Evolutionary conservation across 2,797 vertebrate species (phyloP).

Genomic region (Cottoperca gobio): DNA sequence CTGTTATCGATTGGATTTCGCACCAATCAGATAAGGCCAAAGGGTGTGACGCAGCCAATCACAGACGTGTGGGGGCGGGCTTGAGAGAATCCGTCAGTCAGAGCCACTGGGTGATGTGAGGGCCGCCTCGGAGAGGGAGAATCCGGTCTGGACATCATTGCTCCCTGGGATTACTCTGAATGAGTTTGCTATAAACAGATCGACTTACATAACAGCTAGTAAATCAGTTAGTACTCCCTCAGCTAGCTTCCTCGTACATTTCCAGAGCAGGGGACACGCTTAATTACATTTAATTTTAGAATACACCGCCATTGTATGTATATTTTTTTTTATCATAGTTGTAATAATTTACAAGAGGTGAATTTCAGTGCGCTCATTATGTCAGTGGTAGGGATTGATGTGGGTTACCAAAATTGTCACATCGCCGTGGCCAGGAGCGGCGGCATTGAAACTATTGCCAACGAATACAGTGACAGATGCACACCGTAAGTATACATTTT

Average conservation of each 20-base stretch:
- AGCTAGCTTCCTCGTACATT: constrained; percentile 34
- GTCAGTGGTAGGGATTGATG: constrained; percentile 96
- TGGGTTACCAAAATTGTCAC: constrained; percentile 96
- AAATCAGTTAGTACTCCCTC: constrained; percentile 59
- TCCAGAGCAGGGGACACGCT: constrained; percentile 18
- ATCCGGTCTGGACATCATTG: constrained; percentile 75
- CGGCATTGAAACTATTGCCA: constrained; percentile 96
- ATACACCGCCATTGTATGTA: constrained; percentile 20
- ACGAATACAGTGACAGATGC: constrained; percentile 98
- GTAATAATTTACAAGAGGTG: constrained; percentile 55
- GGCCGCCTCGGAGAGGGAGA: constrained; percentile 71
- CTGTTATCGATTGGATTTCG: constrained; percentile 65
- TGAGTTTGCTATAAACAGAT: constrained; percentile 80
- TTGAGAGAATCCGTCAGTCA: constrained; percentile 41
- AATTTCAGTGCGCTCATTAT: constrained; percentile 78
- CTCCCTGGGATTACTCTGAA: constrained; percentile 77
- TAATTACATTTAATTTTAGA: constrained; percentile 33
- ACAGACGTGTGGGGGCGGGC: constrained; percentile 57
- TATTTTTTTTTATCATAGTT: constrained; percentile 34
- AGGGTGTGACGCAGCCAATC: constrained; percentile 70
- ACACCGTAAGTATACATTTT: constrained; percentile 91
- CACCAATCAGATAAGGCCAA: constrained; percentile 68
- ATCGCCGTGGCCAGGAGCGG: constrained; percentile 94
- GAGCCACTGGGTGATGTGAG: constrained; percentile 69
- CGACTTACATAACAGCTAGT: constrained; percentile 80